Evolutionary conservation across 2,888 invertebrate genomes (phyloP).

Genomic region (Troilus luridus): DNA sequence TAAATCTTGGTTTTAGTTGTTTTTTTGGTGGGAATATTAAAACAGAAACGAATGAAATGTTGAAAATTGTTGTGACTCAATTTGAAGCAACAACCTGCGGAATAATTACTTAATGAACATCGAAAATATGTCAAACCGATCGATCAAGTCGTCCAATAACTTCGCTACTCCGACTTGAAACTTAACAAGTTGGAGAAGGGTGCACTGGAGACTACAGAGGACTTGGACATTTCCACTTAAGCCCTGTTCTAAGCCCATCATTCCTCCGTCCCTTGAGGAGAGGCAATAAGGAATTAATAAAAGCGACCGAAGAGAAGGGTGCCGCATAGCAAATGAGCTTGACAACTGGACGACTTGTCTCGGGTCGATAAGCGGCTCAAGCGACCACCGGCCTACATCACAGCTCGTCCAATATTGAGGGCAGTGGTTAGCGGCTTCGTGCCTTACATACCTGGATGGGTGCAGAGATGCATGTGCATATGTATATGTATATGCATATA

Average conservation of each 20-base stretch:
- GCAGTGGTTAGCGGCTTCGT: neutral
- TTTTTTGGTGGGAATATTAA: too few species aligned
- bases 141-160: neutral
- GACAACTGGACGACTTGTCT: neutral
- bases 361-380: neutral
- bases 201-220: neutral
- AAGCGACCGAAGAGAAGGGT: neutral
- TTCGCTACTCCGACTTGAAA: neutral
- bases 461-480: too few species aligned
- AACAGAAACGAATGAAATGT: too few species aligned
- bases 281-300: conserved; percentile 24
- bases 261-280: neutral
- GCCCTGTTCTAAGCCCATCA: neutral
- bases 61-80: too few species aligned
- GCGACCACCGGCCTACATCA: neutral
- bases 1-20: too few species aligned
- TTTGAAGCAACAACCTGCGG: too few species aligned
- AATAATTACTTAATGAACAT: too few species aligned
- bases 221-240: conserved; percentile 9
- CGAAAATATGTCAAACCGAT: neutral
- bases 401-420: neutral
- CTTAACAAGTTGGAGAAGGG: neutral
- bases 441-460: neutral
- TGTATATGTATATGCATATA: too few species aligned
- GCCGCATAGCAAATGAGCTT: conserved; percentile 24